Evolutionary conservation across 2,888 invertebrate species (phyloP).

Genomic region (Pachycephus smyrnensis): DNA sequence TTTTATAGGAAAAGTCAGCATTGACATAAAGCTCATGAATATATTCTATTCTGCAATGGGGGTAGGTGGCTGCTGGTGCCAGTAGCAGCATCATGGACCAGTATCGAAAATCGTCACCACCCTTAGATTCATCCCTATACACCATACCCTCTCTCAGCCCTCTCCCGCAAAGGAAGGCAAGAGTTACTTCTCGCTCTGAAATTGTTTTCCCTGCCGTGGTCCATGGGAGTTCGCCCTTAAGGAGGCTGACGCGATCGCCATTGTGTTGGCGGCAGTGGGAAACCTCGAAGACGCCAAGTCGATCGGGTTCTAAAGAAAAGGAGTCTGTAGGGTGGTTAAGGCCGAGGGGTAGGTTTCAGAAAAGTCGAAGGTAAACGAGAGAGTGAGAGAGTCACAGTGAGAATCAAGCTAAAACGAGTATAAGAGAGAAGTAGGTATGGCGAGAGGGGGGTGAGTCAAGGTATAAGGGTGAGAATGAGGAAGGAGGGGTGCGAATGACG

Average conservation of each 20-base stretch:
- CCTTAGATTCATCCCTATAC: background rate
- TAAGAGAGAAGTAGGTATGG: background rate
- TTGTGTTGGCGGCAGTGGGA: background rate
- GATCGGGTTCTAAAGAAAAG: background rate
- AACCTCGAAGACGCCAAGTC: background rate
- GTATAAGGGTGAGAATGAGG: background rate
- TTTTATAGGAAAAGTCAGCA: conserved; percentile 38
- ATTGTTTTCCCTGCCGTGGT: background rate
- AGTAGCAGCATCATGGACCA: background rate
- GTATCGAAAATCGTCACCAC: background rate
- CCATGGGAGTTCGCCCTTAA: background rate
- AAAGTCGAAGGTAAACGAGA: background rate
- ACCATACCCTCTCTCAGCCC: background rate
- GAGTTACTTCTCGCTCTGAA: background rate
- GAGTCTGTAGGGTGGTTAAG: background rate
- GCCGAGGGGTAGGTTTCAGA: background rate
- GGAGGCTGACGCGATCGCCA: background rate
- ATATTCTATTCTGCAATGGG: conserved; percentile 24
- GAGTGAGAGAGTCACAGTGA: background rate
- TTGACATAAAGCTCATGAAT: conserved; percentile 42
- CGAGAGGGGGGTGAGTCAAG: background rate
- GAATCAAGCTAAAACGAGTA: too few species aligned
- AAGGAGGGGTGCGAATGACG: background rate
- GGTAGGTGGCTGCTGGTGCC: background rate
- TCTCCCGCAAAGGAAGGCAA: background rate